A percentile compares a stretch with the other conserved stretches of the same genome.
These are phyloP conservation scores for Naja naja DNA, from an alignment of 2,113 vertebrate genomes.

Conservation along the genomic window DNA sequence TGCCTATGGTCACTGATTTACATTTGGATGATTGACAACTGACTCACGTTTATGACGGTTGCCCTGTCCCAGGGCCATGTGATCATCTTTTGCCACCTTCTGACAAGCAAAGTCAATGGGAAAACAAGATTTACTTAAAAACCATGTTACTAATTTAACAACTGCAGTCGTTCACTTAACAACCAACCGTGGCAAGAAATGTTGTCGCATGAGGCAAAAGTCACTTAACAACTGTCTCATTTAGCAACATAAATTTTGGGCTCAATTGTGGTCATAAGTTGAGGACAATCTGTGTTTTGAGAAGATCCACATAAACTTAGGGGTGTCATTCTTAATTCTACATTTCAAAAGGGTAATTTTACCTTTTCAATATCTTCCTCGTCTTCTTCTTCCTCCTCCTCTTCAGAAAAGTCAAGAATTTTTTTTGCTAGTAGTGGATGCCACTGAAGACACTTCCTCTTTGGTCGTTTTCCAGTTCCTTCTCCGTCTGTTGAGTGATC, in stretches of 20 bases:
- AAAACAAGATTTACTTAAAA: not conserved
- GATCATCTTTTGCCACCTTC: not conserved
- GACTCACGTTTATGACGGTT: not conserved
- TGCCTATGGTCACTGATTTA: not conserved
- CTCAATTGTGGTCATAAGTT: not conserved
- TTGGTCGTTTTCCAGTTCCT: conserved; percentile 88
- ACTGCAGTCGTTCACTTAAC: not conserved
- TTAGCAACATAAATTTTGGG: not conserved
- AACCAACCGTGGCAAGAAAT: not conserved
- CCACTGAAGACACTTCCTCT: conserved; percentile 98
- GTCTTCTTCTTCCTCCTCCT: conserved; percentile 95
- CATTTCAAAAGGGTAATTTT: conserved; percentile 22
- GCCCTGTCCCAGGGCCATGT: not conserved
- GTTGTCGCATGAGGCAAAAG: not conserved
- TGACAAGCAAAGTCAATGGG: not conserved
- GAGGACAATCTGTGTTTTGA: not conserved
- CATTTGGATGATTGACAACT: not conserved
- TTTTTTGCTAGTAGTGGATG: conserved; percentile 97
- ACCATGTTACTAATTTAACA: not conserved
- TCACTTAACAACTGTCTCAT: not conserved
- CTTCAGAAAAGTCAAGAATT: conserved; percentile 94
- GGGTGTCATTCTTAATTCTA: not conserved
- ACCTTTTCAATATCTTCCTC: conserved; percentile 94
- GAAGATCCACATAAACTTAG: rapidly evolving
- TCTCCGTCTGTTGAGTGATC: conserved; percentile 87